A percentile compares a stretch with the other conserved stretches of the same genome.
These are phyloP conservation scores for Siniperca undulata DNA, from an alignment of 2,797 vertebrate genomes.

Conservation along the genomic window DNA sequence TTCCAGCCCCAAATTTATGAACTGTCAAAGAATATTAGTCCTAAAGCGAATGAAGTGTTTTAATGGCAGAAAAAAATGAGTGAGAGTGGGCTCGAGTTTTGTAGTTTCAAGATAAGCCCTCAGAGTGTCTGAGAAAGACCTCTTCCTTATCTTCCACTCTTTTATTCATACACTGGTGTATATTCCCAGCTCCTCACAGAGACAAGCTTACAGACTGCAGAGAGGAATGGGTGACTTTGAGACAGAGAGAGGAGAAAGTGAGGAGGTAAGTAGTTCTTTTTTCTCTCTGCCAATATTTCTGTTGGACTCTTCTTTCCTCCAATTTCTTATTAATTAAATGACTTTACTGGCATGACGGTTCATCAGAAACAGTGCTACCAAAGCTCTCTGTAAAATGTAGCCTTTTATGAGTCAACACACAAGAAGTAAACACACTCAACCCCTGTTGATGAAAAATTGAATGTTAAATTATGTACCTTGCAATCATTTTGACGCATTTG, in stretches of 20 bases:
- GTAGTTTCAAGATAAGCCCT: slow-evolving; percentile 63
- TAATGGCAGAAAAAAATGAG: slow-evolving; percentile 45
- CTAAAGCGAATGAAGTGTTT: slow-evolving; percentile 50
- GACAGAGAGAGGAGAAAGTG: slow-evolving; percentile 40
- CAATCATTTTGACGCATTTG: not conserved
- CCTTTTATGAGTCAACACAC: not conserved
- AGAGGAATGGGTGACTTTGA: slow-evolving; percentile 71
- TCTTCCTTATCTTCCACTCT: slow-evolving; percentile 66
- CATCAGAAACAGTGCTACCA: slow-evolving; percentile 7
- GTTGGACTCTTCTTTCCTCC: not conserved
- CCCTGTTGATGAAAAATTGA: slow-evolving; percentile 1
- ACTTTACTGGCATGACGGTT: slow-evolving; percentile 5
- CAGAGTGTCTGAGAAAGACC: slow-evolving; percentile 55
- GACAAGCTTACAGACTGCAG: slow-evolving; percentile 65
- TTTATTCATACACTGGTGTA: slow-evolving; percentile 67
- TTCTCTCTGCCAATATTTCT: slow-evolving; percentile 20
- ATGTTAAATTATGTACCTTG: not conserved
- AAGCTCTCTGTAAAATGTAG: not conserved
- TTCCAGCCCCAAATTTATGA: slow-evolving; percentile 46
- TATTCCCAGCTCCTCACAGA: slow-evolving; percentile 54
- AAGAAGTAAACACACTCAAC: not conserved
- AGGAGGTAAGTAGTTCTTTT: slow-evolving; percentile 45
- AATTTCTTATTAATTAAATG: slow-evolving; percentile 21
- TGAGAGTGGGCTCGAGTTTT: slow-evolving; percentile 53
- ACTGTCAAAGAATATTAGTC: slow-evolving; percentile 56